Base-by-base conservation (phyloP, 2,888 invertebrate genomes). In the Polia nebulosa region DNA sequence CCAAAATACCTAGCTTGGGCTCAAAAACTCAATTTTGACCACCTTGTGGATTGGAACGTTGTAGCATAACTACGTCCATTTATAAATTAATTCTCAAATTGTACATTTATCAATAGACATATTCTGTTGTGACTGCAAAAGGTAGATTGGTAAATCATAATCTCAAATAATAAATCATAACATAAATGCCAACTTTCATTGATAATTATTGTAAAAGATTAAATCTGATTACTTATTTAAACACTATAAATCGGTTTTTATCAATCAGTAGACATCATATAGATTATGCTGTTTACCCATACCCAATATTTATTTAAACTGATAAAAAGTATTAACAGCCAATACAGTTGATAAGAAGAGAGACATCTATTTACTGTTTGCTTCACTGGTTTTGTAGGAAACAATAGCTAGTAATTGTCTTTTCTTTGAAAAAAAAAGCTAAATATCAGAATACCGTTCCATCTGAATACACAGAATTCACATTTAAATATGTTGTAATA, bases 281-380 rank as follows among this genome's bases (percentile, higher is more conserved):
- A 55, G 57, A 74, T 76, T 47, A 44, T 17, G 4, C 0, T 70
- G 52, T 61, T 57, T 44, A 36, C 44, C 39, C 5, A 58, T 70
- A 36, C 1, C 53, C 27, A 58, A 71, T 77, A 74, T 74, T 74
- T 77, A 74, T 74, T 74, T 71, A 58, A 53, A 58, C 47, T 71
- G 62, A 76, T 76, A 74, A 71, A 25, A 61, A 4, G 11, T 39
- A 76, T 58, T 58, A 71, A 29, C 20, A 49, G 2, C 22, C 71
- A 57, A 74, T 74, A 76, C 47, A 70, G 62, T 22, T 49, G 77
- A 74, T 74, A 74, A 58, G 20, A n/a, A 5, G 7, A 22, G 22
- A 36, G n/a, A 34, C 25, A 44, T 49, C n/a, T 67, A 49, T 67
- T 75, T 20, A 51, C 13, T 17, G 47, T 20, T 25, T 0, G 0